Evolutionary conservation across 2,888 invertebrate genomes (phyloP).

Genomic region (Aelia acuminata): DNA sequence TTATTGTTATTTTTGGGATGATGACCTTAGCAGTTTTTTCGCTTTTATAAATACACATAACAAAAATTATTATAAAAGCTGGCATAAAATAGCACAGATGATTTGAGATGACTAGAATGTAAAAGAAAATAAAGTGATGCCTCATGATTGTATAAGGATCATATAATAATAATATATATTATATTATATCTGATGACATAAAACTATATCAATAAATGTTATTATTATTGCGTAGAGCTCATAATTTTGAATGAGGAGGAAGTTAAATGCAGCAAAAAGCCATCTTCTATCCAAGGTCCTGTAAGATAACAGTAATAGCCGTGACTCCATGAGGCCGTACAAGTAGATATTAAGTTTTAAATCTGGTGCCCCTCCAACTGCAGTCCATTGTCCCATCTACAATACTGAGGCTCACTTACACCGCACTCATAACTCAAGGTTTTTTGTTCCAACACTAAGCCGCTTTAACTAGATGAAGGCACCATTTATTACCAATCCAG

Average conservation of each 20-base stretch:
- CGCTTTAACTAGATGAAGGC: slow-evolving; percentile 38
- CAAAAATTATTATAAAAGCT: too few relatives aligned
- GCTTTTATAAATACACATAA: too few relatives aligned
- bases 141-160: too few relatives aligned
- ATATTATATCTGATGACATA: not conserved
- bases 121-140: too few relatives aligned
- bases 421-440: slow-evolving; percentile 1
- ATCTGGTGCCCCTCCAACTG: slow-evolving; percentile 13
- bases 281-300: not conserved
- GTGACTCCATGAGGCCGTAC: not conserved
- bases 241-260: not conserved
- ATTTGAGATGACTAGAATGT: too few relatives aligned
- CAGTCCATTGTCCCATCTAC: not conserved
- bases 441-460: slow-evolving; percentile 39
- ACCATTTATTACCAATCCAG: not conserved
- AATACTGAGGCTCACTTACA: not conserved
- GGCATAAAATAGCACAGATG: too few relatives aligned
- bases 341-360: slow-evolving; percentile 43
- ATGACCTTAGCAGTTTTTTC: too few relatives aligned
- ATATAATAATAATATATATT: too few relatives aligned
- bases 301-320: not conserved
- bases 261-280: not conserved
- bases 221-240: not conserved
- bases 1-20: too few relatives aligned
- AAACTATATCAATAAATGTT: not conserved